phyloP scores from a whole-genome alignment of 2,113 vertebrate species.

The Haliaeetus leucogaster region DNA sequence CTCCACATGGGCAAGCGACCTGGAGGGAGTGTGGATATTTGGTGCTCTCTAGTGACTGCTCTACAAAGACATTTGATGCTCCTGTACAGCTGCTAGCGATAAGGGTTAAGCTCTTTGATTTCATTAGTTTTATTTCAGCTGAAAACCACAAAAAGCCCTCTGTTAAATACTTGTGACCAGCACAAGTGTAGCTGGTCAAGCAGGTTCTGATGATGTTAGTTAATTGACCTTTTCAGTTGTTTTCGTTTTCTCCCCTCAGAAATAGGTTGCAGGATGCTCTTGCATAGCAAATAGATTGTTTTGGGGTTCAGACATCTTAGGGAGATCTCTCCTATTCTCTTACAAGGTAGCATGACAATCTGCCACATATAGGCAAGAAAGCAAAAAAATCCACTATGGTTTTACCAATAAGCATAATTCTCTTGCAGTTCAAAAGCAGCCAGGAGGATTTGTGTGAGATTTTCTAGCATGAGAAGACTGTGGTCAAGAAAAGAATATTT shows the following conservation, averaged over 20 bases:
- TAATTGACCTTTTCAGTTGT: neutral
- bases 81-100: neutral
- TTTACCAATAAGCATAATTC: neutral
- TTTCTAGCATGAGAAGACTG: neutral
- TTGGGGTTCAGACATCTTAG: neutral
- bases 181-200: neutral
- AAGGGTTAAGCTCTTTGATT: neutral
- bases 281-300: neutral
- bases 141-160: neutral
- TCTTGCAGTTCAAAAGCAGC: neutral
- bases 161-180: neutral
- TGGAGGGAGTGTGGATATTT: neutral
- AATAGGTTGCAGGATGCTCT: neutral
- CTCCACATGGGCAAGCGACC: neutral
- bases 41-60: slow-evolving; percentile 51
- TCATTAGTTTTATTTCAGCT: neutral
- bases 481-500: neutral
- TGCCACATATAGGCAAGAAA: neutral
- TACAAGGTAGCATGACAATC: neutral
- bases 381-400: neutral
- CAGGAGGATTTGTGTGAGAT: neutral
- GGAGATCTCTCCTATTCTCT: neutral
- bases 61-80: neutral
- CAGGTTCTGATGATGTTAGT: neutral
- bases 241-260: neutral